These are phyloP conservation scores for Eutolmus rufibarbis DNA, from an alignment of 2,888 invertebrate species.

Conservation along the genomic window DNA sequence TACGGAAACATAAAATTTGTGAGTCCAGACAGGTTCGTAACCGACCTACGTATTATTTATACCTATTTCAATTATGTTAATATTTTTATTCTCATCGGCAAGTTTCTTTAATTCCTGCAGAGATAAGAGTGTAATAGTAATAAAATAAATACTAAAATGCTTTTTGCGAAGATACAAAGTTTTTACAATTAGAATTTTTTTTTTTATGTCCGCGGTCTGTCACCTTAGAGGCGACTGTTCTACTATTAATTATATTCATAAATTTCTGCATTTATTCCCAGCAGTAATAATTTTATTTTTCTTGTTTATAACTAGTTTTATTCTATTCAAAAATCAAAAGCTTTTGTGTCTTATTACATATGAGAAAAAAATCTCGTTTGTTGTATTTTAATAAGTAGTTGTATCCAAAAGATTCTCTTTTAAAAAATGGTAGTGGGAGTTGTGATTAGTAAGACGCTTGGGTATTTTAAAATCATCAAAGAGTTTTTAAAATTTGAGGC, in stretches of 20 bases:
- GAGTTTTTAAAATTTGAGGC: background rate
- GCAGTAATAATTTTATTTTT: background rate
- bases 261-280: too few relatives aligned
- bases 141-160: background rate
- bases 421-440: background rate
- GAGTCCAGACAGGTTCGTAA: background rate
- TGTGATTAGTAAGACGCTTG: background rate
- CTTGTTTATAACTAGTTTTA: background rate
- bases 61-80: slow-evolving; percentile 79
- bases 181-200: too few relatives aligned
- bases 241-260: background rate
- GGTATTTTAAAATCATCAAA: background rate
- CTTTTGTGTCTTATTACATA: background rate
- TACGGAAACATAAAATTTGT: slow-evolving; percentile 54
- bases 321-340: background rate
- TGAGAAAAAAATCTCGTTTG: background rate
- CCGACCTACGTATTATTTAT: slow-evolving; percentile 47
- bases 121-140: background rate
- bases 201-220: too few relatives aligned
- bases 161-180: too few relatives aligned
- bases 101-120: slow-evolving; percentile 73
- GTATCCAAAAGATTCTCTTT: background rate
- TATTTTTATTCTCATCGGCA: slow-evolving; percentile 68
- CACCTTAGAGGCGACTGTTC: background rate
- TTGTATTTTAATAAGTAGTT: background rate